Evolutionary conservation across 2,888 invertebrate species (phyloP).

Genomic region (Machimus atricapillus): DNA sequence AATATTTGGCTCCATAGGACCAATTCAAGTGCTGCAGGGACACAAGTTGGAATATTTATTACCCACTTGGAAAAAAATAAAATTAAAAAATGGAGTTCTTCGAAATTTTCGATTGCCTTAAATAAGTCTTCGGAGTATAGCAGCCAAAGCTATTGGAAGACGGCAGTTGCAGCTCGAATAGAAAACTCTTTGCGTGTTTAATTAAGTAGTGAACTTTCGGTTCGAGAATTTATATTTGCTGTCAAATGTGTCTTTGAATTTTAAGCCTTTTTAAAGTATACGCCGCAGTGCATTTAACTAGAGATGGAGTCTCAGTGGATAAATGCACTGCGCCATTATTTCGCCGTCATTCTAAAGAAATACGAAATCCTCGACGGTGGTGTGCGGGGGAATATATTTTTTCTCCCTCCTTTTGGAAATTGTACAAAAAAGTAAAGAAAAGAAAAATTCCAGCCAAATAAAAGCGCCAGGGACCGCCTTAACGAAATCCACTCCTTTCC

Average conservation of each 20-base stretch:
- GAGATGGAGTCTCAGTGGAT: background rate
- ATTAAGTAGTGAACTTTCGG: background rate
- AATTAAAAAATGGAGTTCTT: background rate
- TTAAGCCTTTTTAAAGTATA: background rate
- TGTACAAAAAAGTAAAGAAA: background rate
- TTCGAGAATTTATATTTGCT: background rate
- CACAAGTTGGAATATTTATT: background rate
- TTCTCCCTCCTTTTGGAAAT: background rate
- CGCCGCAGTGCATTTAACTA: background rate
- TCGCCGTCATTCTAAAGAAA: background rate
- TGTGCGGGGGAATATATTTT: background rate
- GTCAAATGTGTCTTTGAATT: slow-evolving; percentile 1
- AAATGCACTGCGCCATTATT: slow-evolving; percentile 4
- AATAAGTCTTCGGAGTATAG: background rate
- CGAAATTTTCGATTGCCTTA: background rate
- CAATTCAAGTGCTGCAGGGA: background rate
- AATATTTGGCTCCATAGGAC: background rate
- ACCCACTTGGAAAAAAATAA: background rate
- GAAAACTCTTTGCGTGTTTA: background rate
- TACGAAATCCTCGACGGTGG: background rate
- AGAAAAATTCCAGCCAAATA: background rate
- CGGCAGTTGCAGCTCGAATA: background rate
- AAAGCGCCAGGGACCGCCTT: background rate
- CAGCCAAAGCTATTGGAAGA: background rate
- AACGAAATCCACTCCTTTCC: background rate